Conservation (phyloP, 2,113 vertebrate species). For the Coptodon rendalli region DNA sequence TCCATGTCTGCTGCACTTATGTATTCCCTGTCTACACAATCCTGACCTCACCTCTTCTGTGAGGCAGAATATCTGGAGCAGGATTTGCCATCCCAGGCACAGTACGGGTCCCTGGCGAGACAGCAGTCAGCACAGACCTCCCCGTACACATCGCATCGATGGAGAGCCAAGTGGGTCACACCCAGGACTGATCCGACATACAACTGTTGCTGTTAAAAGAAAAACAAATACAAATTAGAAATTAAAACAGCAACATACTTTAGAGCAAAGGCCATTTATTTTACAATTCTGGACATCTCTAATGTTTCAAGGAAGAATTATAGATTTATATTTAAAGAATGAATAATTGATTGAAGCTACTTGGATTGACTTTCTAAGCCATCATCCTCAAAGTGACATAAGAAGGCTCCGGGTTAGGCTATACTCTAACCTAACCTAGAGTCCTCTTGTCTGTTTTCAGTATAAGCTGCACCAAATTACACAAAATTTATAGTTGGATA, state of each 20-base stretch:
- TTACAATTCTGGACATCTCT: neutral
- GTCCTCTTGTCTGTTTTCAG: neutral
- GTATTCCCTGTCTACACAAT: neutral
- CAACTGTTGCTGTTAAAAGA: conserved; percentile 86
- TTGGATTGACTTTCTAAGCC: neutral
- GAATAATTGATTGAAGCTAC: neutral
- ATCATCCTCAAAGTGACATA: neutral
- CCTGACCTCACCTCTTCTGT: conserved; percentile 84
- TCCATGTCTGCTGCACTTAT: neutral
- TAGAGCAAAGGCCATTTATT: neutral
- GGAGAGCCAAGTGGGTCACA: conserved; percentile 92
- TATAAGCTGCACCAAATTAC: neutral
- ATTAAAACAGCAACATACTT: neutral
- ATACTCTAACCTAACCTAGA: neutral
- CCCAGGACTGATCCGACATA: conserved; percentile 89
- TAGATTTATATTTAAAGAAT: neutral
- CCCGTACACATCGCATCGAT: conserved; percentile 92
- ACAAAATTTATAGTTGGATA: neutral
- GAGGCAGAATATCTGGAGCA: conserved; percentile 94
- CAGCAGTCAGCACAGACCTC: conserved; percentile 96
- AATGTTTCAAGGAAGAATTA: neutral
- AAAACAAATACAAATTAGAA: neutral
- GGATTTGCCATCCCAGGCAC: conserved; percentile 95
- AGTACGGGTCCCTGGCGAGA: conserved; percentile 93
- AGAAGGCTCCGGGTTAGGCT: neutral